Conservation (phyloP, 2,888 invertebrate genomes). For the Altica lythri region DNA sequence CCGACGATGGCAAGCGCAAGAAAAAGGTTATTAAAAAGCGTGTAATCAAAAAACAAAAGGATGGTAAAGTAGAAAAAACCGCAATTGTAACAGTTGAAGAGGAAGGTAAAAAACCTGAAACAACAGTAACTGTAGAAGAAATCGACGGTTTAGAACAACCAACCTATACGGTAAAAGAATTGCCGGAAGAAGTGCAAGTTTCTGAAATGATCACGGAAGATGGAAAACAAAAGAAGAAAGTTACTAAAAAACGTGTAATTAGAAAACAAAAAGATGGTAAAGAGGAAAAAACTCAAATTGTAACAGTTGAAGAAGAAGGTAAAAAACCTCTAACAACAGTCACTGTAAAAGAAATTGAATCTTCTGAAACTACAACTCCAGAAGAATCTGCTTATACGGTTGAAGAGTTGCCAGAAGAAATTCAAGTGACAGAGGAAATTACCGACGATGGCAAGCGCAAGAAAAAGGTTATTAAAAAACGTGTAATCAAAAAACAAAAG, state of each 20-base stretch:
- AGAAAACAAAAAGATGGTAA: slow-evolving; percentile 44
- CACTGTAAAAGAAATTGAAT: slow-evolving; percentile 43
- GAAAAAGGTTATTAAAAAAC: slow-evolving; percentile 47
- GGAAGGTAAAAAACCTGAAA: slow-evolving; percentile 54
- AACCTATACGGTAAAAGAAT: no score
- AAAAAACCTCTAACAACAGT: slow-evolving; percentile 39
- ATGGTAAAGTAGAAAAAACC: slow-evolving; percentile 42
- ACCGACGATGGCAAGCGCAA: slow-evolving; percentile 40
- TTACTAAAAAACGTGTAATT: no score
- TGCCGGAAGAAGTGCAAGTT: no score
- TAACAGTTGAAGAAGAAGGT: slow-evolving; percentile 51
- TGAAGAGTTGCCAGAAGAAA: slow-evolving; percentile 43
- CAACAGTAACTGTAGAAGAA: slow-evolving; percentile 58
- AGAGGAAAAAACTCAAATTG: slow-evolving; percentile 46
- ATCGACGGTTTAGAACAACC: no score
- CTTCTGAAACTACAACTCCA: slow-evolving; percentile 37
- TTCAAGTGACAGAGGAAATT: slow-evolving; percentile 40
- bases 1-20: slow-evolving; percentile 40
- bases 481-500: slow-evolving; percentile 45
- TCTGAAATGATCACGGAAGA: slow-evolving; percentile 59
- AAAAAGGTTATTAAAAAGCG: slow-evolving; percentile 48
- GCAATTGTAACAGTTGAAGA: slow-evolving; percentile 48
- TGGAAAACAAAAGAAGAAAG: slow-evolving; percentile 50
- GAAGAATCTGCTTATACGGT: slow-evolving; percentile 34
- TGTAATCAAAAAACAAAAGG: slow-evolving; percentile 46